Percentiles rank a stretch among this genome's conserved stretches.
Conservation (phyloP, 2,113 vertebrate species). For the Daboia siamensis region DNA sequence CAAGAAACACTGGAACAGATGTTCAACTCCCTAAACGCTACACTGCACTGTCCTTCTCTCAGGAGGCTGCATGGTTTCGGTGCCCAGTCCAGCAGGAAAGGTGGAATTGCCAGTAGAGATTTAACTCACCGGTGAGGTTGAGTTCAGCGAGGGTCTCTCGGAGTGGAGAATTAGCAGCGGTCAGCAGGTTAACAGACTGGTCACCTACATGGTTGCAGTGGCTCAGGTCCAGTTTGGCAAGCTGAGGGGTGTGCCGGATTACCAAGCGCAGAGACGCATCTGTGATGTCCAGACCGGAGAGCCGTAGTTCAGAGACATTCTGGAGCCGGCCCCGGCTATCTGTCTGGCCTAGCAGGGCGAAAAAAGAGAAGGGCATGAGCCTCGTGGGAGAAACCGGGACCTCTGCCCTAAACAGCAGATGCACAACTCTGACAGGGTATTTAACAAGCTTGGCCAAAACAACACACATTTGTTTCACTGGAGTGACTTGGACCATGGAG, state of each 20-base stretch:
- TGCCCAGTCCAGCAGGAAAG: not conserved
- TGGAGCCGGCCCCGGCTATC: conserved; percentile 84
- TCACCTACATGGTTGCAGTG: conserved; percentile 82
- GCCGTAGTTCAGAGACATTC: conserved; percentile 81
- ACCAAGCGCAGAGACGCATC: conserved; percentile 79
- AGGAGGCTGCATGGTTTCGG: not conserved
- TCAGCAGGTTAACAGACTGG: conserved; percentile 81
- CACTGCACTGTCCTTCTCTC: not conserved
- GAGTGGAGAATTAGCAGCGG: conserved; percentile 79
- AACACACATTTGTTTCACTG: not conserved
- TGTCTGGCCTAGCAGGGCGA: conserved; percentile 65
- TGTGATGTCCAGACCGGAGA: conserved; percentile 83
- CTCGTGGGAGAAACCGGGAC: not conserved
- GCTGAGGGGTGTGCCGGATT: conserved; percentile 80
- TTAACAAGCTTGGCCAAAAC: not conserved
- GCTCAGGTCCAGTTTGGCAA: conserved; percentile 82
- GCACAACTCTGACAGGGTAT: too few species aligned
- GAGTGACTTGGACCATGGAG: not conserved
- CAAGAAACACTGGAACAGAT: not conserved
- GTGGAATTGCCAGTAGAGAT: too few species aligned
- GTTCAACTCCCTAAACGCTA: not conserved
- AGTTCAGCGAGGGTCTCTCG: conserved; percentile 81
- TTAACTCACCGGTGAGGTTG: conserved; percentile 75
- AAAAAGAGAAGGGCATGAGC: not conserved
- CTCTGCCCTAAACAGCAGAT: not conserved